These are phyloP conservation scores for Diceros bicornis DNA, from an alignment of 2,797 vertebrate species.

Conservation along the genomic window DNA sequence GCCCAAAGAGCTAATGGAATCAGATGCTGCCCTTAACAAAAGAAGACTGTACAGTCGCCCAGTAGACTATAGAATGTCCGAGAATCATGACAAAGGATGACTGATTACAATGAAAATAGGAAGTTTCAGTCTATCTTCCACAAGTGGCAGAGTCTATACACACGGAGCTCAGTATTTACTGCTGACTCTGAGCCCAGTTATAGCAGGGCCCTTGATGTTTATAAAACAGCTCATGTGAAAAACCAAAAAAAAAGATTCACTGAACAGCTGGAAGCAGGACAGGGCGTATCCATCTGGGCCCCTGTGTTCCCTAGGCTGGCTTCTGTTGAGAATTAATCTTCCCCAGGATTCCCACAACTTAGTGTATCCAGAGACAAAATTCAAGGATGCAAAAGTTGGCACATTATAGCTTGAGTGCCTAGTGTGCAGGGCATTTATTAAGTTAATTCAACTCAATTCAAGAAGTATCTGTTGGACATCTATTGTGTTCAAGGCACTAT, in stretches of 20 bases:
- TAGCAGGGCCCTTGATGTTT: not conserved
- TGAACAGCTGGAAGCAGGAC: not conserved
- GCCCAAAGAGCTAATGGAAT: not conserved
- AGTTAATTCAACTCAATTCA: not conserved
- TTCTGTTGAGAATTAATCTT: not conserved
- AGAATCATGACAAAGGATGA: conserved; percentile 29
- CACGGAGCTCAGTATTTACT: accelerated
- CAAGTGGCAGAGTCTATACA: not conserved
- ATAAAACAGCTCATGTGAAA: not conserved
- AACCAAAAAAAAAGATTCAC: not conserved
- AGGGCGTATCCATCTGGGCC: not conserved
- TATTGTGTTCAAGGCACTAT: not conserved
- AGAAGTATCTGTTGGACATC: not conserved
- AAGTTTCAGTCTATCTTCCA: not conserved
- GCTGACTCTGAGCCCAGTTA: not conserved
- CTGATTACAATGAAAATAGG: conserved; percentile 57
- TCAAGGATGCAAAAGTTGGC: not conserved
- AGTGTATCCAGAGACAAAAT: not conserved
- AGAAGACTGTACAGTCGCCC: not conserved
- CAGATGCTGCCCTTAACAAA: conserved; percentile 13
- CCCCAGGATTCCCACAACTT: not conserved
- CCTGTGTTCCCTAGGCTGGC: not conserved
- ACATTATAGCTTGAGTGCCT: too few relatives aligned
- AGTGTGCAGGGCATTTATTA: accelerated
- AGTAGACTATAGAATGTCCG: not conserved